Conservation (phyloP, 2,113 vertebrate genomes). For the Ranitomeya imitator region DNA sequence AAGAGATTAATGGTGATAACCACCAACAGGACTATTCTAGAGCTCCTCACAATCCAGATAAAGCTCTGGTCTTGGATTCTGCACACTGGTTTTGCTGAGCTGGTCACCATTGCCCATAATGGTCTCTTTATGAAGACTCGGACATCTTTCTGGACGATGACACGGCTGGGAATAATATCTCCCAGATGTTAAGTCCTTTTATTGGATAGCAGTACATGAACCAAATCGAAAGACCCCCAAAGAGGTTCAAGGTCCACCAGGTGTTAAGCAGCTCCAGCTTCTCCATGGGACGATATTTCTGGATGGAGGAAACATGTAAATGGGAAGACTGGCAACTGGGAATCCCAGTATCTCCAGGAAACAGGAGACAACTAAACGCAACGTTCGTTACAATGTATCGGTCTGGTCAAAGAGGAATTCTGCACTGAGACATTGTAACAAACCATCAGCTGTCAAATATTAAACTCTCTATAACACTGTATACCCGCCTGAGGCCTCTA, state of each 20-base stretch:
- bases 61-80: neutral
- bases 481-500: too few relatives aligned
- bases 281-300: neutral
- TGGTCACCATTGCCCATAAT: neutral
- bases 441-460: too few relatives aligned
- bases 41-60: neutral
- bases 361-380: neutral
- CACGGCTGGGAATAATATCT: neutral
- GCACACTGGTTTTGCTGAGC: neutral
- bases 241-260: neutral
- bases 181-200: neutral
- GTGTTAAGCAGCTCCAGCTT: neutral
- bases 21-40: neutral
- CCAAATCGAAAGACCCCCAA: neutral
- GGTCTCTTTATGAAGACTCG: neutral
- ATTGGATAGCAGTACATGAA: neutral
- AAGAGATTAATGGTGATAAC: neutral
- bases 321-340: neutral
- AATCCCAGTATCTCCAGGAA: neutral
- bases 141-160: neutral
- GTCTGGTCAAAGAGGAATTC: too few relatives aligned
- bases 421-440: too few relatives aligned
- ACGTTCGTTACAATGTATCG: too few relatives aligned
- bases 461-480: too few relatives aligned
- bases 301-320: neutral